Percentiles rank a stretch among this genome's conserved stretches.
phyloP scores from a whole-genome alignment of 1,140 invertebrate genomes.

The Nebria ingens region DNA sequence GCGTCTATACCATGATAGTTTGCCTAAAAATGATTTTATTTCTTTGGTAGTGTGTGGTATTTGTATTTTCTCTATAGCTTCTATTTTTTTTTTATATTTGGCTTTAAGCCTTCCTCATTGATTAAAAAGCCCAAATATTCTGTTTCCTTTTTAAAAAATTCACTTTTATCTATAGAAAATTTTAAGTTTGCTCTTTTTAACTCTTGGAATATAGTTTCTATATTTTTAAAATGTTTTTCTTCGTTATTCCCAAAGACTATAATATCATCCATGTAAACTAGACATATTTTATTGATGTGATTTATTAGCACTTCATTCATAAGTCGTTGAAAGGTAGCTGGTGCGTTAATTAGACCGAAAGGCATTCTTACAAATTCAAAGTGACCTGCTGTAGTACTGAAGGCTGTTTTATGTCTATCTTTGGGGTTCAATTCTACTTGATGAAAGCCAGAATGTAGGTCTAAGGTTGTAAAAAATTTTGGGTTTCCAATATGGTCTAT shows the following conservation, averaged over 20 bases:
- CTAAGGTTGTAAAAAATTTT: too few species aligned
- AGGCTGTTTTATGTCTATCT: too few species aligned
- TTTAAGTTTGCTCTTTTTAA: constrained; percentile 30
- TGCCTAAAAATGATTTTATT: constrained; percentile 33
- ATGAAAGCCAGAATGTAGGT: too few species aligned
- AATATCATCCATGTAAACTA: constrained; percentile 30
- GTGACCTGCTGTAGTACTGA: too few species aligned
- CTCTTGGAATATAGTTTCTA: constrained; percentile 30
- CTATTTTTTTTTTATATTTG: constrained; percentile 25
- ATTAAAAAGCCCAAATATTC: constrained; percentile 31
- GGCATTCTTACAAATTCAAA: too few species aligned
- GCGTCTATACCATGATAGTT: constrained; percentile 27
- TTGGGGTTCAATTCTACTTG: too few species aligned
- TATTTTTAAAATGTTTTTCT: constrained; percentile 32
- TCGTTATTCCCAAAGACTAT: constrained; percentile 18
- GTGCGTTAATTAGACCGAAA: too few species aligned
- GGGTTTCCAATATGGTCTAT: constrained; percentile 15
- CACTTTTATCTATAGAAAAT: constrained; percentile 35
- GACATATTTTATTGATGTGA: constrained; percentile 11
- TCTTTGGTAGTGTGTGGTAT: constrained; percentile 30
- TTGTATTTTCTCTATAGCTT: neutral
- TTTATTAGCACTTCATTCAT: neutral
- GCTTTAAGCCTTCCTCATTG: constrained; percentile 31
- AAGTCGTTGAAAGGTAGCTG: too few species aligned
- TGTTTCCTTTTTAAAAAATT: constrained; percentile 33